These are phyloP conservation scores for Gymnothorax javanicus DNA, from an alignment of 2,797 vertebrate genomes.

Conservation along the genomic window DNA sequence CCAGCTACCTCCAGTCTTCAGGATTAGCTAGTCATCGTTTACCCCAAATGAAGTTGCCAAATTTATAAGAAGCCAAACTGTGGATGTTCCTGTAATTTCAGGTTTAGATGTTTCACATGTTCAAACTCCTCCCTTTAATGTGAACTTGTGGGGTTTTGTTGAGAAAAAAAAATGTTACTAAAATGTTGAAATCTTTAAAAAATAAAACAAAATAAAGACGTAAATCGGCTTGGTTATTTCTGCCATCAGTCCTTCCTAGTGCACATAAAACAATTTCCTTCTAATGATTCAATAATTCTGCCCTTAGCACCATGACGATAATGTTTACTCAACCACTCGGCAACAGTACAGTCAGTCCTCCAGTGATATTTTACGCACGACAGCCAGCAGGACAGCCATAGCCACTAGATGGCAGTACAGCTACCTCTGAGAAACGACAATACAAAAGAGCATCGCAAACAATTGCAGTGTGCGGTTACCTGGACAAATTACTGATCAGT, in stretches of 20 bases:
- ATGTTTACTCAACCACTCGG: background rate
- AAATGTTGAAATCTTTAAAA: slow-evolving; percentile 67
- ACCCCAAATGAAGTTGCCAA: slow-evolving; percentile 67
- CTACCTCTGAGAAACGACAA: background rate
- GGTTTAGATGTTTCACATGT: slow-evolving; percentile 69
- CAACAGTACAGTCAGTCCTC: background rate
- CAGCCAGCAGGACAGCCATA: background rate
- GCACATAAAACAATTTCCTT: background rate
- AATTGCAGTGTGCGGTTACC: background rate
- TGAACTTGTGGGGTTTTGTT: slow-evolving; percentile 60
- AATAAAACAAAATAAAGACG: slow-evolving; percentile 59
- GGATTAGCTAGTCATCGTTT: slow-evolving; percentile 48
- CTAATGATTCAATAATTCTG: background rate
- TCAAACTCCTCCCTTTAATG: slow-evolving; percentile 65
- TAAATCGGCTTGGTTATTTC: background rate
- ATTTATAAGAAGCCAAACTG: slow-evolving; percentile 65
- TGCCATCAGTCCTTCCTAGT: background rate
- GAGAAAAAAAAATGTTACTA: slow-evolving; percentile 60
- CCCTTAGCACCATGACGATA: too few relatives aligned
- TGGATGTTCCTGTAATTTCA: slow-evolving; percentile 56
- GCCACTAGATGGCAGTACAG: slow-evolving; percentile 10
- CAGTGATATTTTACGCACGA: background rate
- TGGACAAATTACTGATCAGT: background rate
- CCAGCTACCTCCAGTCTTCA: slow-evolving; percentile 51
- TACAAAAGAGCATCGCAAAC: background rate